Evolutionary conservation across 2,888 invertebrate genomes (phyloP).

Genomic region (Chrysolina americana): DNA sequence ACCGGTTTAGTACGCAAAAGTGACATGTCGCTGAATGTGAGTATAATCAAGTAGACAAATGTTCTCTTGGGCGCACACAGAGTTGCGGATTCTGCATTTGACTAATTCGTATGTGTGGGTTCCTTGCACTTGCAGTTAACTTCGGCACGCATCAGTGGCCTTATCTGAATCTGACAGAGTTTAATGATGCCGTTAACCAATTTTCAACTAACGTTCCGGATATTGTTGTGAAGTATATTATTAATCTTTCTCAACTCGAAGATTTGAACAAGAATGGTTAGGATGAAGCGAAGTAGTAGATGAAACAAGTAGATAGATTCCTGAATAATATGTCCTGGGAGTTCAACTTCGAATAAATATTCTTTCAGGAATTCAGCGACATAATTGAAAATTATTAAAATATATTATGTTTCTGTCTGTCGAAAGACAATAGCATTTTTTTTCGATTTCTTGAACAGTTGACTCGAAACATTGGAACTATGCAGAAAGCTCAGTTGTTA

Average conservation of each 20-base stretch:
- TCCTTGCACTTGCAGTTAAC: conserved; percentile 1
- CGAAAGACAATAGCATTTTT: too few relatives aligned
- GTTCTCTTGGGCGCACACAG: not conserved
- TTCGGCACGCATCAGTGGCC: conserved; percentile 2
- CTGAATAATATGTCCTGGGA: too few relatives aligned
- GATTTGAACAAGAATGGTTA: too few relatives aligned
- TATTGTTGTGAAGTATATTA: not conserved
- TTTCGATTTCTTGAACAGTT: too few relatives aligned
- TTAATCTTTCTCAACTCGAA: not conserved
- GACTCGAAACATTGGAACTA: too few relatives aligned
- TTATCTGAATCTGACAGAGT: not conserved
- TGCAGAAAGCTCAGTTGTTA: too few relatives aligned
- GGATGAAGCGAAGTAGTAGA: too few relatives aligned
- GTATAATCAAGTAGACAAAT: conserved; percentile 3
- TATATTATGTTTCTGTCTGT: too few relatives aligned
- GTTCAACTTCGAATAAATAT: too few relatives aligned
- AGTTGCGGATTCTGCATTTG: not conserved
- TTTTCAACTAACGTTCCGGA: not conserved
- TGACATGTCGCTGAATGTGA: not conserved
- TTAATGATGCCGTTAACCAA: not conserved
- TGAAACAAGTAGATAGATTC: too few relatives aligned
- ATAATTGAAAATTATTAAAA: too few relatives aligned
- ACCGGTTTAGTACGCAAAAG: not conserved
- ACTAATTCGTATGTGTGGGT: not conserved
- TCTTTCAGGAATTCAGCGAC: too few relatives aligned